Conservation (phyloP, 92 coral and sea anemone species). For the Palythoa heliodiscus region DNA sequence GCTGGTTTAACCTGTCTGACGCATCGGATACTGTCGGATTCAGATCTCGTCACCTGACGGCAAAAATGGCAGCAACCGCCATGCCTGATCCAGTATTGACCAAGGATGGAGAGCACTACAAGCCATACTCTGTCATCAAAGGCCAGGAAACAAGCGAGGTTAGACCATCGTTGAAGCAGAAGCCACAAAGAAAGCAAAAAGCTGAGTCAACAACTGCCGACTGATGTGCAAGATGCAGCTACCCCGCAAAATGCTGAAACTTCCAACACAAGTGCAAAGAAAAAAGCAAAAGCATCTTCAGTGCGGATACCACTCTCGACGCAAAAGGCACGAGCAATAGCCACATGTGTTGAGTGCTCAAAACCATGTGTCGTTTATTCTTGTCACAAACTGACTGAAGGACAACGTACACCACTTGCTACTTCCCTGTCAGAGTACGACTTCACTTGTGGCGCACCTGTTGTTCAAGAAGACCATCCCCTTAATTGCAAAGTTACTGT, state of each 20-base stretch:
- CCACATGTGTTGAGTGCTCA: conserved; percentile 48
- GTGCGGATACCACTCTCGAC: conserved; percentile 33
- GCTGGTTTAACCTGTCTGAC: too few species aligned
- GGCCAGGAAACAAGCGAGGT: conserved; percentile 40
- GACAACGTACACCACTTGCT: conserved; percentile 38
- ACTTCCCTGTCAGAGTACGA: conserved; percentile 38
- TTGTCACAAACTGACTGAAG: conserved; percentile 41
- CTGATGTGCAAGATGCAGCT: conserved; percentile 31
- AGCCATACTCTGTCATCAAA: conserved; percentile 37
- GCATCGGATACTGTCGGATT: too few species aligned
- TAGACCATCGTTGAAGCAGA: conserved; percentile 30
- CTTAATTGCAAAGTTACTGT: too few species aligned
- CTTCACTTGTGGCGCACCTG: conserved; percentile 50
- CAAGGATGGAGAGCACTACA: conserved; percentile 50
- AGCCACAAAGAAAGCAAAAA: conserved; percentile 32
- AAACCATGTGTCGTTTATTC: conserved; percentile 54
- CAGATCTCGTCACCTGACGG: too few species aligned
- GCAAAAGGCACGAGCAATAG: conserved; percentile 52
- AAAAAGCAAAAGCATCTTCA: conserved; percentile 27
- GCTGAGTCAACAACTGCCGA: conserved; percentile 20
- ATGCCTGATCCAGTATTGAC: conserved; percentile 59
- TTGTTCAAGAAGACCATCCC: too few species aligned
- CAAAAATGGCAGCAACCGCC: too few species aligned
- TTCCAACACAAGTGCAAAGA: conserved; percentile 23
- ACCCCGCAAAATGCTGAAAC: conserved; percentile 18